phyloP scores from a whole-genome alignment of 2,113 vertebrate genomes.

The Microcebus griseorufus region DNA sequence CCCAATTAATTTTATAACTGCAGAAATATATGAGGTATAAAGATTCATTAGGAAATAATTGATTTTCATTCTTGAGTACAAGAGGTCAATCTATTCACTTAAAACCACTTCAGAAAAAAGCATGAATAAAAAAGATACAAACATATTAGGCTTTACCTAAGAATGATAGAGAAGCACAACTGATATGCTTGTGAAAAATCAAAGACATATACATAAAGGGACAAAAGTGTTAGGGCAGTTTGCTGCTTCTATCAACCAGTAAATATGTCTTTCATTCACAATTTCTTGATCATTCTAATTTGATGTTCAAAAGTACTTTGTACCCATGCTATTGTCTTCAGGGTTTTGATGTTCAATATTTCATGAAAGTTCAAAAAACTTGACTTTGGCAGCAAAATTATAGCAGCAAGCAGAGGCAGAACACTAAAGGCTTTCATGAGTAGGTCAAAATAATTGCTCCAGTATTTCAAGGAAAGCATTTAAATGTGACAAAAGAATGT shows the following conservation, averaged over 20 bases:
- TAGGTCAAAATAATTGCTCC: neutral
- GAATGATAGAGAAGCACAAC: neutral
- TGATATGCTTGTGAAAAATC: neutral
- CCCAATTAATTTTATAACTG: slow-evolving; percentile 20
- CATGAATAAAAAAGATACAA: neutral
- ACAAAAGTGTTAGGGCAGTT: neutral
- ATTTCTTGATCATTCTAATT: neutral
- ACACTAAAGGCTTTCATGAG: neutral
- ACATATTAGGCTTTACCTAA: neutral
- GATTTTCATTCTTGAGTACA: neutral
- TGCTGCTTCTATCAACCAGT: neutral
- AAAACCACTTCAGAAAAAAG: neutral
- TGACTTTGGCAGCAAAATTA: neutral
- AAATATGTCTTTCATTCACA: slow-evolving; percentile 4
- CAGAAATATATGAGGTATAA: neutral
- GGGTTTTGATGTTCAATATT: neutral
- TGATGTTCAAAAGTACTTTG: slow-evolving; percentile 5
- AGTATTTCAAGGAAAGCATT: neutral
- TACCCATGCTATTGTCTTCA: neutral
- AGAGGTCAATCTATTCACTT: neutral
- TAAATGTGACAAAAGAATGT: neutral
- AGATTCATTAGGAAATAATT: neutral
- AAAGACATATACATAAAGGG: neutral
- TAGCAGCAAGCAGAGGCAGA: neutral
- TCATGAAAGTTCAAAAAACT: slow-evolving; percentile 2